Evolutionary conservation across 2,797 vertebrate species (phyloP).

Genomic region (Parotocinclus haroldoi): DNA sequence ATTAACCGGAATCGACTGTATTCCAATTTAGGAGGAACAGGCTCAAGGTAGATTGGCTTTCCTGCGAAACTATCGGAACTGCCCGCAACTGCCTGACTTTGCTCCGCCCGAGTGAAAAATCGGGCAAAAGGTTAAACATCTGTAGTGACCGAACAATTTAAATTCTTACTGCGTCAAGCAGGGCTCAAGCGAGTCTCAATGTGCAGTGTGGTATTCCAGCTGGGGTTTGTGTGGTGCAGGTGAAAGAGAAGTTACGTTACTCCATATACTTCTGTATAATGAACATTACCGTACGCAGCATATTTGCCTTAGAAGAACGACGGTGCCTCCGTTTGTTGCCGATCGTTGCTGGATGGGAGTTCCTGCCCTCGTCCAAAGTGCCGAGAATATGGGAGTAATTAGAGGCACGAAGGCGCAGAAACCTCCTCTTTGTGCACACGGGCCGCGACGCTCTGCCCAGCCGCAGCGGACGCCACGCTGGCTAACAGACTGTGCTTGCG

Average conservation of each 20-base stretch:
- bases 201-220: not conserved
- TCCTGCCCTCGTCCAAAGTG: not conserved
- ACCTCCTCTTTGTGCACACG: slow-evolving; percentile 20
- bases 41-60: too few species aligned
- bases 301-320: not conserved
- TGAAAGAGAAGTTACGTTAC: not conserved
- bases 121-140: too few species aligned
- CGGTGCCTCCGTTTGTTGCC: not conserved
- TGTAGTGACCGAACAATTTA: too few species aligned
- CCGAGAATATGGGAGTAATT: not conserved
- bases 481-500: slow-evolving; percentile 39
- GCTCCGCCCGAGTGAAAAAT: too few species aligned
- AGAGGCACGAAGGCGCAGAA: not conserved
- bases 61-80: too few species aligned
- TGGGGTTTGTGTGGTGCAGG: not conserved
- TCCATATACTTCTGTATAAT: not conserved
- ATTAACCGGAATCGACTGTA: too few species aligned
- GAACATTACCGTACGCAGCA: not conserved
- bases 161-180: slow-evolving; percentile 5
- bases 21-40: too few species aligned
- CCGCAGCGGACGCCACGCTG: slow-evolving; percentile 21
- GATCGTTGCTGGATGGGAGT: not conserved
- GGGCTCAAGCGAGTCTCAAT: not conserved
- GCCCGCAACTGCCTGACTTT: too few species aligned
- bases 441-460: slow-evolving; percentile 4